A percentile compares a stretch with the other conserved stretches of the same genome.
These are phyloP conservation scores for Carettochelys insculpta DNA, from an alignment of 2,113 vertebrate genomes.

Conservation along the genomic window DNA sequence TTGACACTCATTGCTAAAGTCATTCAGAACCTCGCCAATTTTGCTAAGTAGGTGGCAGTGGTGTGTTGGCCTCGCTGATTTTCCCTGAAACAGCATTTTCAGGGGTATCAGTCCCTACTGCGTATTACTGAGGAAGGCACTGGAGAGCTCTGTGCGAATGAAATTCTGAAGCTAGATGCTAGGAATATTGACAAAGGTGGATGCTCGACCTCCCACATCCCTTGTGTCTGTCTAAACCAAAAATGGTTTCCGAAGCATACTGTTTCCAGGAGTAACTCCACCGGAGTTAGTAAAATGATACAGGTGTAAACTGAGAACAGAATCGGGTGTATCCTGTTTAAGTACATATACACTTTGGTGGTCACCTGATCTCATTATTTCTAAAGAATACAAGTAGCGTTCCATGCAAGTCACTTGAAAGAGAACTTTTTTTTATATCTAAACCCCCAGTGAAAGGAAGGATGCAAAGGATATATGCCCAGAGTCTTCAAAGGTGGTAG, in stretches of 20 bases:
- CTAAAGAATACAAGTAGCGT: not conserved
- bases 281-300: not conserved
- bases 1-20: slow-evolving; percentile 97
- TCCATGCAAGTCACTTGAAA: not conserved
- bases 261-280: not conserved
- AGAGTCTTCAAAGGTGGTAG: not conserved
- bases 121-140: fast-evolving
- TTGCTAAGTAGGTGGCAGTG: slow-evolving; percentile 87
- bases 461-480: not conserved
- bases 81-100: not conserved
- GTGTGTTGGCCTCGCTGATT: not conserved
- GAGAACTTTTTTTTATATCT: not conserved
- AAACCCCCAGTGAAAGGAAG: not conserved
- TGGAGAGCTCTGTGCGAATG: not conserved
- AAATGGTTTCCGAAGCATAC: not conserved
- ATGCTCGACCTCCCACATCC: not conserved
- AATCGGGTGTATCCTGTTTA: not conserved
- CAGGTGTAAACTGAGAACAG: not conserved
- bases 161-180: not conserved
- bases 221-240: not conserved
- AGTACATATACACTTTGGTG: not conserved
- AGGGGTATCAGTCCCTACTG: not conserved
- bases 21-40: slow-evolving; percentile 98
- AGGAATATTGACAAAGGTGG: not conserved
- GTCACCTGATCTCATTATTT: not conserved